These are phyloP conservation scores for Drosophila kikkawai DNA, from an alignment of 1,140 invertebrate genomes.

Conservation along the genomic window DNA sequence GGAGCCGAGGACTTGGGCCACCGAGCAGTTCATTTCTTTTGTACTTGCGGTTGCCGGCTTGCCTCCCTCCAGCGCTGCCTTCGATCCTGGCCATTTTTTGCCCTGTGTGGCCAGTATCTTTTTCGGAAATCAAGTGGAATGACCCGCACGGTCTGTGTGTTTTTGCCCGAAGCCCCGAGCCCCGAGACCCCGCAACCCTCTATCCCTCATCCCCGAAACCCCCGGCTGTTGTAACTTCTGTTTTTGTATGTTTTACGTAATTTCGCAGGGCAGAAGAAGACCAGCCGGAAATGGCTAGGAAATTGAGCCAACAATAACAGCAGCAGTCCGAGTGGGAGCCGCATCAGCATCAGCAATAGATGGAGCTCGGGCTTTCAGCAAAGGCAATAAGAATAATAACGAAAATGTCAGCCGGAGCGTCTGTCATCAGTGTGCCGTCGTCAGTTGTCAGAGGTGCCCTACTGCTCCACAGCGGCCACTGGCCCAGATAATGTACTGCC, in stretches of 20 bases:
- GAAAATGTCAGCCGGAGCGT: constrained; percentile 72
- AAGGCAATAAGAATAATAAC: constrained; percentile 79
- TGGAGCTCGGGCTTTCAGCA: constrained; percentile 10
- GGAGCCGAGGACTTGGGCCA: constrained; percentile 14
- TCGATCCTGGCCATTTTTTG: constrained; percentile 47
- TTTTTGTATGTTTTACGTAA: constrained; percentile 84
- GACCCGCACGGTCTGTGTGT: constrained; percentile 64
- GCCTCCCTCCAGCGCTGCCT: constrained; percentile 6
- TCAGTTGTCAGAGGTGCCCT: constrained; percentile 49
- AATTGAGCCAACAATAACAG: constrained; percentile 83
- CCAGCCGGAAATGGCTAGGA: constrained; percentile 80
- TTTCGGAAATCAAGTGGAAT: constrained; percentile 84
- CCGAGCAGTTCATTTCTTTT: constrained; percentile 73
- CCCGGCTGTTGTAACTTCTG: constrained; percentile 61
- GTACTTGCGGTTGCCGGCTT: constrained; percentile 64
- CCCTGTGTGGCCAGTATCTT: constrained; percentile 70
- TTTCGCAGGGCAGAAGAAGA: constrained; percentile 59
- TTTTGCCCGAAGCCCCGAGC: constrained; percentile 10
- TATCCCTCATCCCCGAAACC: constrained; percentile 2
- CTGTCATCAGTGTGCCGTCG: constrained; percentile 54
- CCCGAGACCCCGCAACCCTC: background rate
- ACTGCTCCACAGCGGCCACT: constrained; percentile 51
- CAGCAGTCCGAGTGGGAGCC: constrained; percentile 35
- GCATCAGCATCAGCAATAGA: constrained; percentile 24
- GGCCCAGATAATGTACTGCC: constrained; percentile 83